Conservation (phyloP, 2,888 invertebrate species). For the Diarsia brunnea region DNA sequence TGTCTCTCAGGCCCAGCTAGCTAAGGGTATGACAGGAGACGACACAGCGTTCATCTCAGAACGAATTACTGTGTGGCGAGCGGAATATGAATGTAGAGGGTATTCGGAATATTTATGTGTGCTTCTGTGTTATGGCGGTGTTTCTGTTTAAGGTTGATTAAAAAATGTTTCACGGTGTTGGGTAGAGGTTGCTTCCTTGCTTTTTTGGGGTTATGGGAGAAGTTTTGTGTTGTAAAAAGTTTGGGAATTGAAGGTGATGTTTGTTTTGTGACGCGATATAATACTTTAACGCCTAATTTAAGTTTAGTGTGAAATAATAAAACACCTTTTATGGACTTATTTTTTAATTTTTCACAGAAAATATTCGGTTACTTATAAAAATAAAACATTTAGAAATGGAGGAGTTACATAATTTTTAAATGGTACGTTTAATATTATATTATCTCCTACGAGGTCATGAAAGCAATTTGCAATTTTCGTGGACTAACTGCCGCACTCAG, state of each 20-base stretch:
- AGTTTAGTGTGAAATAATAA: not conserved
- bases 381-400: not conserved
- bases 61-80: conserved; percentile 65
- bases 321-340: not conserved
- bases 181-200: not conserved
- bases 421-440: not conserved
- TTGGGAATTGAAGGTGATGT: not conserved
- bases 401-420: not conserved
- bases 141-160: conserved; percentile 26
- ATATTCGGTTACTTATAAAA: too few relatives aligned
- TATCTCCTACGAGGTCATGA: not conserved
- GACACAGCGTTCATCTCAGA: conserved; percentile 66
- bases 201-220: not conserved
- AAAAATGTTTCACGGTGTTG: conserved; percentile 30
- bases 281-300: not conserved
- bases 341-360: not conserved
- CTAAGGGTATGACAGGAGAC: conserved; percentile 57
- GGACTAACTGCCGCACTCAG: too few relatives aligned
- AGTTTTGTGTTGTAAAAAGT: not conserved
- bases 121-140: conserved; percentile 10
- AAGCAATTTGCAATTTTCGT: not conserved
- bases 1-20: conserved; percentile 33
- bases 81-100: conserved; percentile 65
- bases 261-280: too few relatives aligned
- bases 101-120: conserved; percentile 55